A percentile compares a stretch with the other conserved stretches of the same genome.
Evolutionary conservation across 2,888 invertebrate species (phyloP).

Genomic region (Cerastis rubricosa): DNA sequence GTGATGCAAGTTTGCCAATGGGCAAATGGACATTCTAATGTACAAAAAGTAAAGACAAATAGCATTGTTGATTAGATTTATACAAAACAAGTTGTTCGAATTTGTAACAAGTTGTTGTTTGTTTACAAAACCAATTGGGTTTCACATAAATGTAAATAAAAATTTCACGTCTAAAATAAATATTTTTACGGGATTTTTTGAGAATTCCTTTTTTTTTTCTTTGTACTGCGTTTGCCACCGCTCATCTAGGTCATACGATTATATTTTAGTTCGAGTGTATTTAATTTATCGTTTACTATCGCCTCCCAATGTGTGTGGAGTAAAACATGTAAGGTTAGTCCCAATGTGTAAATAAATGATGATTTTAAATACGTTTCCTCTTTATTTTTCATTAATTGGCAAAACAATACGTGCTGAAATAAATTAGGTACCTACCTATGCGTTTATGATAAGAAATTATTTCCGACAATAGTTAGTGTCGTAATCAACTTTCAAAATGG

Average conservation of each 20-base stretch:
- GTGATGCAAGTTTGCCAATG: constrained; percentile 18
- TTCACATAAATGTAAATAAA: constrained; percentile 48
- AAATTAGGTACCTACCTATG: constrained; percentile 2
- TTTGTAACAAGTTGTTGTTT: constrained; percentile 29
- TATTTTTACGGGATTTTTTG: constrained; percentile 27
- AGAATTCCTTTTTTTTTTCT: constrained; percentile 33
- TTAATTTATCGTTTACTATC: constrained; percentile 65
- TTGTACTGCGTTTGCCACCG: constrained; percentile 58
- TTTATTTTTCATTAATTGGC: constrained; percentile 61
- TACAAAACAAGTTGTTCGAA: constrained; percentile 9
- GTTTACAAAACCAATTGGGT: constrained; percentile 34
- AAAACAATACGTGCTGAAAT: background rate
- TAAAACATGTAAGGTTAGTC: constrained; percentile 75
- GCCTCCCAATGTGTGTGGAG: constrained; percentile 64
- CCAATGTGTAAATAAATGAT: constrained; percentile 81
- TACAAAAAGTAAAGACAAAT: constrained; percentile 1
- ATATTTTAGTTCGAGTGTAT: constrained; percentile 67
- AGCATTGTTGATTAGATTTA: constrained; percentile 12
- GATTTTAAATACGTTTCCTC: constrained; percentile 70
- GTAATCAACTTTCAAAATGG: constrained; percentile 50
- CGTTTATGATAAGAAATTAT: background rate
- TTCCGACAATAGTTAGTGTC: constrained; percentile 4
- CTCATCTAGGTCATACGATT: constrained; percentile 65
- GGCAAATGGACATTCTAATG: background rate
- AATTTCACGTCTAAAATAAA: constrained; percentile 54